Evolutionary conservation across 2,888 invertebrate species (phyloP).

Genomic region (Coelinius sp.): DNA sequence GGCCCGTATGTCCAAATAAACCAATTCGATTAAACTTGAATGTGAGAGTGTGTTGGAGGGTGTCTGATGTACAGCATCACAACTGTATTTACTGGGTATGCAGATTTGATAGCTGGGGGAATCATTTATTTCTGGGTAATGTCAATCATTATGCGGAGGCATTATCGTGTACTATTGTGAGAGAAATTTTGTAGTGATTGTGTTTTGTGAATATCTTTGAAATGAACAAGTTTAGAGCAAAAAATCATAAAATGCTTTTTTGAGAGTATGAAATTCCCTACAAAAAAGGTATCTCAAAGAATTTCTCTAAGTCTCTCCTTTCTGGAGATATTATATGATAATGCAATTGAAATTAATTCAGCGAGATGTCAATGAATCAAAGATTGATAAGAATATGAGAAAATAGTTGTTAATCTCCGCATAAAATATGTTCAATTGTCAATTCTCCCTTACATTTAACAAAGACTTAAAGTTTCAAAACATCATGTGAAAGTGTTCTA

Average conservation of each 20-base stretch:
- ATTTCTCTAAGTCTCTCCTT: no score
- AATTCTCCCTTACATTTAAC: no score
- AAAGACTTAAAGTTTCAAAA: not conserved
- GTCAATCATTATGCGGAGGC: no score
- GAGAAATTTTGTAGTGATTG: not conserved
- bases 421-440: not conserved
- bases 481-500: not conserved
- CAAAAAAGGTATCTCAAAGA: no score
- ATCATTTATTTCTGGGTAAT: not conserved
- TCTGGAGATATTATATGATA: no score
- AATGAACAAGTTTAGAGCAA: no score
- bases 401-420: not conserved
- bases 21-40: conserved; percentile 25
- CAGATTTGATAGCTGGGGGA: no score
- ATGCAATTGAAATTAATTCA: no score
- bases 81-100: not conserved
- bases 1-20: conserved; percentile 44
- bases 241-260: no score
- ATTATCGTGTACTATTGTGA: no score
- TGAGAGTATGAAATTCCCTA: no score
- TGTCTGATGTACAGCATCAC: not conserved
- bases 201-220: not conserved
- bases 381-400: not conserved
- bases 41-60: not conserved
- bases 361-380: no score